A percentile compares a stretch with the other conserved stretches of the same genome.
Evolutionary conservation across 2,797 vertebrate genomes (phyloP).

Genomic region (Periparus ater): DNA sequence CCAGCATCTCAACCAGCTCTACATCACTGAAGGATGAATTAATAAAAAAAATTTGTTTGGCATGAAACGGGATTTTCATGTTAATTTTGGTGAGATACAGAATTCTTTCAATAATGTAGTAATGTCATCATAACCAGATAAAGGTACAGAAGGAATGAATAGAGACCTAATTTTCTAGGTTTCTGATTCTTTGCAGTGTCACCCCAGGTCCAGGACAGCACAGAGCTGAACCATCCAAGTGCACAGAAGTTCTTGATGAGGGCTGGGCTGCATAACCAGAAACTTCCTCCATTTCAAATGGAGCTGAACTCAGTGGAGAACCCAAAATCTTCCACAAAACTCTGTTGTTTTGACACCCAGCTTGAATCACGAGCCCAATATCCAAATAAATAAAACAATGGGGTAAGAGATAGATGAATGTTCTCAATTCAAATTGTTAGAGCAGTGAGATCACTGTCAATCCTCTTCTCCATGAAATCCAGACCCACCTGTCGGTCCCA

Average conservation of each 20-base stretch:
- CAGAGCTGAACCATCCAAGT: background rate
- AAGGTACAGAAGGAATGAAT: background rate
- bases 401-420: background rate
- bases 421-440: background rate
- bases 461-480: background rate
- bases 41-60: accelerated
- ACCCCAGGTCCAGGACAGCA: background rate
- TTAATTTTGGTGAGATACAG: background rate
- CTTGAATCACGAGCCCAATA: background rate
- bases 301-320: background rate
- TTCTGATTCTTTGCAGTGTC: background rate
- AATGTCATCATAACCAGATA: background rate
- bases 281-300: background rate
- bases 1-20: background rate
- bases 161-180: background rate
- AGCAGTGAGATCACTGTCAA: background rate
- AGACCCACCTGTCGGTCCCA: background rate
- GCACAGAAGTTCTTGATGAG: background rate
- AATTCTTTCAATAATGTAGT: background rate
- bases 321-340: background rate
- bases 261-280: background rate
- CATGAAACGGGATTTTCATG: background rate
- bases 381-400: background rate
- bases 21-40: accelerated
- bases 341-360: accelerated